Base-by-base conservation (phyloP, 2,797 vertebrate genomes). In the Pteronotus mesoamericanus region DNA sequence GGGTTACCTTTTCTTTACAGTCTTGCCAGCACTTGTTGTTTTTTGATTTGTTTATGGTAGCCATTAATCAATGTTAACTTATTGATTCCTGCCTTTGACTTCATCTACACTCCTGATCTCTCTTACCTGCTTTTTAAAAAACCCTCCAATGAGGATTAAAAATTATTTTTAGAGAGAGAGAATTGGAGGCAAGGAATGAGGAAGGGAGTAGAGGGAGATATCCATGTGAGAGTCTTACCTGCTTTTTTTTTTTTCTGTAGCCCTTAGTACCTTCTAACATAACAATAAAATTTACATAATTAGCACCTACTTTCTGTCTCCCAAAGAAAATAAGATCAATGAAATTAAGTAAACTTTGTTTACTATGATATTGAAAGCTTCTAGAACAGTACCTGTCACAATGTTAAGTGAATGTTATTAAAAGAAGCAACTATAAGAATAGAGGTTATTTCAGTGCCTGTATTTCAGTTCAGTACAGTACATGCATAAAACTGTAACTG, bases 311-410 rank as follows among this genome's bases (percentile, higher is more conserved):
- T 93, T 94, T 75, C 59, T 34, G 19, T 93, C 42, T 83, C 11
- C 69, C 69, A 39, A 90, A 94, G 71, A 92, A 87, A 59, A 85
- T 86, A 96, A 94, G 53, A 39, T 68, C 55, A 9, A 39, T 91
- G 15, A 91, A 93, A 59, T 21, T 93, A 89, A 80, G 18, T 68
- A 53, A 77, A 26, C 85, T 87, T 95, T 72, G 51, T 61, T 85
- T 85, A 32, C 48, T 83, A 15, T 53, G 48, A 59, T 48, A 83
- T 32, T 16, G 16, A 48, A 94, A 89, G 18, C 39, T 68, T 69
- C 26, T 64, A 84, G 66, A 91, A 94, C 5, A 92, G n/a, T 57
- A 26, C 12, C 22, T 72, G 34, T 57, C 42, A 75, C 21, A 61
- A 84, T 37, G 10, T 64, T 87, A 44, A 44, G 0, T 96, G 37